phyloP scores from a whole-genome alignment of 23 tunicate genomes.

The Halocynthia aurantium region DNA sequence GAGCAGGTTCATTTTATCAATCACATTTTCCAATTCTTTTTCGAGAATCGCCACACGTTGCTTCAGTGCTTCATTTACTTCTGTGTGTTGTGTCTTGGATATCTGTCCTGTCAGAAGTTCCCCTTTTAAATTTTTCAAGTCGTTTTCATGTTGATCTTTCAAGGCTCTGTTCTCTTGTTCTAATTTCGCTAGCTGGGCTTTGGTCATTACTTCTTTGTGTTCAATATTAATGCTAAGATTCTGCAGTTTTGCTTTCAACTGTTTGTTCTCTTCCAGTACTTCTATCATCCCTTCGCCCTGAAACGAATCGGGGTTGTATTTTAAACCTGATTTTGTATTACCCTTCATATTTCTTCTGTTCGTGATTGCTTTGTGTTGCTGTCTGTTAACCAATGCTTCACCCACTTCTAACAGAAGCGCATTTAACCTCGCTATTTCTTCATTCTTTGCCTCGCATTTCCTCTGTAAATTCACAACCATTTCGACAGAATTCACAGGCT shows the following conservation, averaged over 20 bases:
- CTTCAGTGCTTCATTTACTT: neutral
- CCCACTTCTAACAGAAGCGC: neutral
- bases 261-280: slow-evolving; percentile 1
- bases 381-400: neutral
- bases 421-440: slow-evolving; percentile 8
- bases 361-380: neutral
- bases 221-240: slow-evolving; percentile 4
- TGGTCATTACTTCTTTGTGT: slow-evolving; percentile 6
- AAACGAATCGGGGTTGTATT: slow-evolving; percentile 13
- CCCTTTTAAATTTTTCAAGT: neutral
- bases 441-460: slow-evolving; percentile 5
- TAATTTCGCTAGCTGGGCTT: slow-evolving; percentile 5
- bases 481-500: too few species aligned
- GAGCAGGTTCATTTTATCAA: neutral
- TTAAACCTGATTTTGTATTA: neutral
- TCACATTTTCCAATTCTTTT: slow-evolving; percentile 5
- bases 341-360: neutral
- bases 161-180: slow-evolving; percentile 9
- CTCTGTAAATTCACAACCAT: neutral
- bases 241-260: neutral
- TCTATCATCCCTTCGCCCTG: slow-evolving; percentile 12
- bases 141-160: slow-evolving; percentile 2
- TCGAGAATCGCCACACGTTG: neutral
- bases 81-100: neutral
- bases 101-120: too few species aligned